These are phyloP conservation scores for Meta bourneti DNA, from an alignment of 2,888 invertebrate genomes.

Conservation along the genomic window DNA sequence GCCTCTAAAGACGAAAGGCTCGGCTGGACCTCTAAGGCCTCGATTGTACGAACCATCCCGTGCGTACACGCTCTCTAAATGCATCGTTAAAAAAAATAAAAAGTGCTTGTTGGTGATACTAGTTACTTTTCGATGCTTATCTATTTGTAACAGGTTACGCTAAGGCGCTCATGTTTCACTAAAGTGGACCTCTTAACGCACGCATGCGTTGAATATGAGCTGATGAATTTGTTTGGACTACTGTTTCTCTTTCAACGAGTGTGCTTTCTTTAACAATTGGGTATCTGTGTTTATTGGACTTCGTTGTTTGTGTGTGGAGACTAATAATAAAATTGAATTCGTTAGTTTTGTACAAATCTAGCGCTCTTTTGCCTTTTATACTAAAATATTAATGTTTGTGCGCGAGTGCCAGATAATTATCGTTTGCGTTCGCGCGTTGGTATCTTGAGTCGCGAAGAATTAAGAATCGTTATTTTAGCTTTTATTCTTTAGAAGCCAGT, in stretches of 20 bases:
- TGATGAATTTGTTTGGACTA: conserved; percentile 51
- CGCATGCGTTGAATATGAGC: conserved; percentile 65
- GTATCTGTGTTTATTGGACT: background rate
- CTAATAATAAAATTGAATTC: no score
- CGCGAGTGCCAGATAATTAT: no score
- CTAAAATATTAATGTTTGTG: background rate
- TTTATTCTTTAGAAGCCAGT: background rate
- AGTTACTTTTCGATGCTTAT: conserved; percentile 62
- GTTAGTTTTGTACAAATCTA: no score
- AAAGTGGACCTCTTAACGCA: conserved; percentile 71
- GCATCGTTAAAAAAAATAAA: conserved; percentile 47
- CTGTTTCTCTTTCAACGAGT: background rate
- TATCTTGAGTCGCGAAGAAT: background rate
- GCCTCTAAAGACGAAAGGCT: conserved; percentile 54
- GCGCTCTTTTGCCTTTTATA: no score
- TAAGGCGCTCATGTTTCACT: conserved; percentile 66
- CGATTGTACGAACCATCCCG: conserved; percentile 53
- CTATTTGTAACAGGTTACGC: conserved; percentile 73
- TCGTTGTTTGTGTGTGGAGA: no score
- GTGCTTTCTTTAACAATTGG: conserved; percentile 1
- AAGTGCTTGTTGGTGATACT: conserved; percentile 63
- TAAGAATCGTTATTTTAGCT: background rate
- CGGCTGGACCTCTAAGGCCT: conserved; percentile 55
- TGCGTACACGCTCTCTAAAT: conserved; percentile 36
- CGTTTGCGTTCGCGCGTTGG: background rate